Evolutionary conservation across 1,140 invertebrate genomes (phyloP).

Genomic region (Alviniconcha marisindica): DNA sequence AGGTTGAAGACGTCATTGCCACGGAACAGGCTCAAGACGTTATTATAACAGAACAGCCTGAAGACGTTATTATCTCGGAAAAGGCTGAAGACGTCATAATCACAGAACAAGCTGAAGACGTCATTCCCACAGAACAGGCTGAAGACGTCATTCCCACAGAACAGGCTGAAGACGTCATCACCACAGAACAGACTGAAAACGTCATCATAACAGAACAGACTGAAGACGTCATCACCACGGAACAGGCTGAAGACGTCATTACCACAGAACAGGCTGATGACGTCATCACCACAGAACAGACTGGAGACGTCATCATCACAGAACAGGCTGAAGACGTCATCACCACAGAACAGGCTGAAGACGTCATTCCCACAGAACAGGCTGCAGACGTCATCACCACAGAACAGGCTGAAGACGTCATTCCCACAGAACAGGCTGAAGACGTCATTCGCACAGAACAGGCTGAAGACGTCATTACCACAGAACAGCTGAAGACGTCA

Average conservation of each 20-base stretch:
- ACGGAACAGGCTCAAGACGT: not conserved
- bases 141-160: not conserved
- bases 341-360: not conserved
- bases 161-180: not conserved
- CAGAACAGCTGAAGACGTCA: not conserved
- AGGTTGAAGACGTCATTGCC: not conserved
- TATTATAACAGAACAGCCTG: not conserved
- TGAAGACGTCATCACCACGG: not conserved
- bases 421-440: not conserved
- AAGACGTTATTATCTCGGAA: not conserved
- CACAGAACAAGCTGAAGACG: not conserved
- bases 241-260: not conserved
- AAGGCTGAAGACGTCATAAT: no score
- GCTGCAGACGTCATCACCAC: not conserved
- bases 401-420: not conserved
- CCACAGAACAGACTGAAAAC: not conserved
- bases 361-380: not conserved
- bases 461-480: not conserved
- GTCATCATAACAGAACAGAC: not conserved
- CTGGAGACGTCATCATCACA: not conserved
- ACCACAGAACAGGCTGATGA: not conserved
- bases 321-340: no score
- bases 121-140: not conserved
- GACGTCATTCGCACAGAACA: not conserved
- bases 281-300: not conserved